Percentiles rank a stretch among this genome's conserved stretches.
Conservation (phyloP, 2,797 vertebrate genomes). For the Acanthis flammea region DNA sequence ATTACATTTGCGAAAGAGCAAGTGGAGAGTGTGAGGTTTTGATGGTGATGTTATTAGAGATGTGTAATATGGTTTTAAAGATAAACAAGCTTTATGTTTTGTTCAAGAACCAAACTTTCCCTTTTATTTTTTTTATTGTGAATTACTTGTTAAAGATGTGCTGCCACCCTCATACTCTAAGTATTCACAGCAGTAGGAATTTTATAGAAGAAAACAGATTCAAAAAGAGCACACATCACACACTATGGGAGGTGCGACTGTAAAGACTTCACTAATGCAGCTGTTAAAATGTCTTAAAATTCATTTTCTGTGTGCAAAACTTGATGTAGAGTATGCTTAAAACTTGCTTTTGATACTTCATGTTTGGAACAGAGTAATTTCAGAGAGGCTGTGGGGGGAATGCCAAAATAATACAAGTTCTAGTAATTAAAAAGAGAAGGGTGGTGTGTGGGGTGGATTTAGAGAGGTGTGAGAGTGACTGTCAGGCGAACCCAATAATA, state of each 20-base stretch:
- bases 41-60: neutral
- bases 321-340: neutral
- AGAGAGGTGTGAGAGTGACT: neutral
- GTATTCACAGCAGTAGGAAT: neutral
- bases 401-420: neutral
- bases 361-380: neutral
- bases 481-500: neutral
- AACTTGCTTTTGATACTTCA: neutral
- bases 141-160: neutral
- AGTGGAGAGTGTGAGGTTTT: neutral
- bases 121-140: neutral
- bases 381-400: neutral
- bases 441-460: neutral
- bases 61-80: neutral
- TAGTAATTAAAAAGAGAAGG: neutral
- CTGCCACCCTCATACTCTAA: neutral
- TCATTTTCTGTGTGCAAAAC: neutral
- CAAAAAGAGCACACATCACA: neutral
- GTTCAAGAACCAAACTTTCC: neutral
- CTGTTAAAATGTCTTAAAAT: neutral
- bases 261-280: neutral
- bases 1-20: neutral
- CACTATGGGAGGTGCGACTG: neutral
- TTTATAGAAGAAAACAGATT: neutral
- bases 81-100: neutral